Evolutionary conservation across 2,113 vertebrate genomes (phyloP).

Genomic region (Osmerus mordax): DNA sequence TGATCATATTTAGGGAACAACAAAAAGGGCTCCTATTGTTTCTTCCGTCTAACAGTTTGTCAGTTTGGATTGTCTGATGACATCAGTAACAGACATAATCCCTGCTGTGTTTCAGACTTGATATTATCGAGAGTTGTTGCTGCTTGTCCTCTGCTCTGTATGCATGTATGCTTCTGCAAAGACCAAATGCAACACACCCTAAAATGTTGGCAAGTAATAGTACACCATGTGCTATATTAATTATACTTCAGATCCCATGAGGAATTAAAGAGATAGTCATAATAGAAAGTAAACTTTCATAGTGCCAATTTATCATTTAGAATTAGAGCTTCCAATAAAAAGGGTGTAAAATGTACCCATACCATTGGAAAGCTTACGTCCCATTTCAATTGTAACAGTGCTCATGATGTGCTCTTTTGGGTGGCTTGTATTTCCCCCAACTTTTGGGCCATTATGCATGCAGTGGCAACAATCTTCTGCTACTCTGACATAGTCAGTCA

Average conservation of each 20-base stretch:
- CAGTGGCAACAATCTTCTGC: constrained; percentile 70
- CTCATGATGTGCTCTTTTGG: constrained; percentile 38
- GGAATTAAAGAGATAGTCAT: too few relatives aligned
- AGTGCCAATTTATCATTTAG: neutral
- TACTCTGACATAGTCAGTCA: constrained; percentile 63
- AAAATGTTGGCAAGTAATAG: neutral
- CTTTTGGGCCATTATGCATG: constrained; percentile 73
- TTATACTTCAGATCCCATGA: too few relatives aligned
- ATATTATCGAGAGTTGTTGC: constrained; percentile 79
- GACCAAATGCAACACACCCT: neutral
- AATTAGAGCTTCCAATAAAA: too few relatives aligned
- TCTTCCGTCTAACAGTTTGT: constrained; percentile 76
- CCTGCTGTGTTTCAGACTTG: constrained; percentile 76
- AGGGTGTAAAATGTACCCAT: too few relatives aligned
- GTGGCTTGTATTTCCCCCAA: constrained; percentile 69
- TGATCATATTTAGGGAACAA: too few relatives aligned
- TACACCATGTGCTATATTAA: neutral
- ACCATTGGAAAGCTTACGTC: too few relatives aligned
- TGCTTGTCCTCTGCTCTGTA: constrained; percentile 72
- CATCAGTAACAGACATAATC: constrained; percentile 82
- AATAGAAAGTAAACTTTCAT: too few relatives aligned
- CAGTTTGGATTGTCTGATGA: constrained; percentile 88
- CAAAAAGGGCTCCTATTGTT: too few relatives aligned
- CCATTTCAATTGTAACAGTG: neutral
- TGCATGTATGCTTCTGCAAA: constrained; percentile 61